A percentile compares a stretch with the other conserved stretches of the same genome.
phyloP scores from a whole-genome alignment of 2,888 invertebrate species.

The Griposia aprilina region DNA sequence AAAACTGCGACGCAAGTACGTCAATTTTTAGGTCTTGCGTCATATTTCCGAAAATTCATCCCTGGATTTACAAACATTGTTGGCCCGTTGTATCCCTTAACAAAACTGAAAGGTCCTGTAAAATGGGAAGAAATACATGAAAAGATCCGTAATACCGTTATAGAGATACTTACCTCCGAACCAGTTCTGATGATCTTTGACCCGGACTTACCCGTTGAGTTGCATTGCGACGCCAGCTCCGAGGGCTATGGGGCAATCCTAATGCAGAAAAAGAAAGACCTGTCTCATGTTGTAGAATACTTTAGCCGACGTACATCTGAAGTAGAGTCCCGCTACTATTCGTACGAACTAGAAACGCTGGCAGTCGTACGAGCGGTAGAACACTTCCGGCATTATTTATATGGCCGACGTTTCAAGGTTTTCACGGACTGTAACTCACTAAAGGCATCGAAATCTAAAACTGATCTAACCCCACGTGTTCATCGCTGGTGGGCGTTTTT shows the following conservation, averaged over 20 bases:
- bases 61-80: no score
- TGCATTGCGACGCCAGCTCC: not conserved
- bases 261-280: not conserved
- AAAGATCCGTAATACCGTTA: no score
- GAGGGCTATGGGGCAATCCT: not conserved
- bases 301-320: not conserved
- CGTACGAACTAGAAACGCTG: slow-evolving; percentile 31
- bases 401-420: slow-evolving; percentile 21
- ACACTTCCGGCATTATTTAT: slow-evolving; percentile 34
- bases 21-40: no score
- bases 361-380: slow-evolving; percentile 33
- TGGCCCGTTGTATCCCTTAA: no score
- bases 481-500: slow-evolving; percentile 15
- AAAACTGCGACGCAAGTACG: no score
- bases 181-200: no score
- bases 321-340: slow-evolving; percentile 25
- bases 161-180: no score
- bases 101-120: no score
- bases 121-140: no score
- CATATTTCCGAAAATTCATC: no score
- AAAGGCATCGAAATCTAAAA: slow-evolving; percentile 31
- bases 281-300: slow-evolving; percentile 22
- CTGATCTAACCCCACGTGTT: slow-evolving; percentile 20
- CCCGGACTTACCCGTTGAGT: no score
- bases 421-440: slow-evolving; percentile 28